Percentiles rank a stretch among this genome's conserved stretches.
Evolutionary conservation across 1,140 invertebrate genomes (phyloP).

Genomic region (Heliconius nattereri): DNA sequence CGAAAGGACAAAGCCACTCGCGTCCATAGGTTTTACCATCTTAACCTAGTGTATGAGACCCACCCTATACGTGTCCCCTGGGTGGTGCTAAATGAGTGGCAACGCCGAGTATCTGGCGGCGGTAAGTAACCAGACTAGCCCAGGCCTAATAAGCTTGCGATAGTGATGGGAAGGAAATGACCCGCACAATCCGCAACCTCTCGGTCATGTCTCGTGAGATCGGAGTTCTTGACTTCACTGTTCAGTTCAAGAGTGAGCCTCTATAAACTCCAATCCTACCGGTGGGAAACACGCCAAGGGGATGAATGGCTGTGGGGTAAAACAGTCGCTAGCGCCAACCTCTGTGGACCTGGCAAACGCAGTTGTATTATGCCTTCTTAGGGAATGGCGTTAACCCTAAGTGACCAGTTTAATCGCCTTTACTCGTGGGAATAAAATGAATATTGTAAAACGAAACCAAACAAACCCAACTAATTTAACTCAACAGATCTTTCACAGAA

Average conservation of each 20-base stretch:
- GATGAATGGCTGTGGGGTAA: not conserved
- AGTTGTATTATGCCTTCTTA: not conserved
- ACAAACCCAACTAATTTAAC: too few relatives aligned
- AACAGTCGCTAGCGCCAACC: not conserved
- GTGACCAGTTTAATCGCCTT: too few relatives aligned
- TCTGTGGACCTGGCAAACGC: not conserved
- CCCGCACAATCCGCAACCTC: not conserved
- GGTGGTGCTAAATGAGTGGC: too few relatives aligned
- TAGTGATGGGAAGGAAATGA: not conserved
- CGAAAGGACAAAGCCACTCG: too few relatives aligned
- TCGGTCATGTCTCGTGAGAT: not conserved
- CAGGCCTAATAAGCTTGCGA: not conserved
- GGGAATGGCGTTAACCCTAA: too few relatives aligned
- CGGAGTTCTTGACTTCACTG: not conserved
- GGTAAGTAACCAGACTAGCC: not conserved
- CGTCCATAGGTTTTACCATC: too few relatives aligned
- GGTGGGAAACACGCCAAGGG: not conserved
- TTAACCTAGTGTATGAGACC: too few relatives aligned
- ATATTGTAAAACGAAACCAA: too few relatives aligned
- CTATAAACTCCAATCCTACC: not conserved
- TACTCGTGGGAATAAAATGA: too few relatives aligned
- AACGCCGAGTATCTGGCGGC: not conserved
- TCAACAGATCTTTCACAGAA: too few relatives aligned
- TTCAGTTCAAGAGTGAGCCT: not conserved
- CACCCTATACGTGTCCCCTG: too few relatives aligned